A percentile compares a stretch with the other conserved stretches of the same genome.
Evolutionary conservation across 2,888 invertebrate genomes (phyloP).

Genomic region (Phragmatobia fuliginosa): DNA sequence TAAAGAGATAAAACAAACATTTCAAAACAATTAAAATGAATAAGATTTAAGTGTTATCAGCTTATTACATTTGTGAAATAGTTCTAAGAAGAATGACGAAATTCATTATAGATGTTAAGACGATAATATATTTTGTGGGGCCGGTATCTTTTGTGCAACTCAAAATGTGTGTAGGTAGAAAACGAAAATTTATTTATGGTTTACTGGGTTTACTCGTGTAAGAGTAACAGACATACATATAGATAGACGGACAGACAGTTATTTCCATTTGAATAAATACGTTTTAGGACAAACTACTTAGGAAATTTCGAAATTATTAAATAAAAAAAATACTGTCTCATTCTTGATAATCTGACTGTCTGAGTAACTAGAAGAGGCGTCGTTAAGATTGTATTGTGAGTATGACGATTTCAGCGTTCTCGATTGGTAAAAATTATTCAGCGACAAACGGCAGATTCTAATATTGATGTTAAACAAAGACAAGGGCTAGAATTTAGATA

Average conservation of each 20-base stretch:
- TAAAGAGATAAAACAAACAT: background rate
- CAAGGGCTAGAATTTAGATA: conserved; percentile 37
- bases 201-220: no score
- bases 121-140: no score
- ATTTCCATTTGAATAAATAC: background rate
- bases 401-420: background rate
- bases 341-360: no score
- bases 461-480: conserved; percentile 28
- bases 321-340: background rate
- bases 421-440: background rate
- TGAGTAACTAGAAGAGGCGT: background rate
- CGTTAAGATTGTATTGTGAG: no score
- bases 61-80: background rate
- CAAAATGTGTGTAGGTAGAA: no score
- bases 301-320: background rate
- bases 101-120: no score
- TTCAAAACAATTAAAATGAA: background rate
- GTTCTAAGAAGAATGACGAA: background rate
- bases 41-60: background rate
- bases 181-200: no score
- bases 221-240: no score
- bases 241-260: no score
- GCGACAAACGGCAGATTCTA: background rate
- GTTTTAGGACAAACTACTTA: background rate
- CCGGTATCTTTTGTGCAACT: no score